These are phyloP conservation scores for Rhagologus leucostigma DNA, from an alignment of 2,113 vertebrate genomes.

Conservation along the genomic window DNA sequence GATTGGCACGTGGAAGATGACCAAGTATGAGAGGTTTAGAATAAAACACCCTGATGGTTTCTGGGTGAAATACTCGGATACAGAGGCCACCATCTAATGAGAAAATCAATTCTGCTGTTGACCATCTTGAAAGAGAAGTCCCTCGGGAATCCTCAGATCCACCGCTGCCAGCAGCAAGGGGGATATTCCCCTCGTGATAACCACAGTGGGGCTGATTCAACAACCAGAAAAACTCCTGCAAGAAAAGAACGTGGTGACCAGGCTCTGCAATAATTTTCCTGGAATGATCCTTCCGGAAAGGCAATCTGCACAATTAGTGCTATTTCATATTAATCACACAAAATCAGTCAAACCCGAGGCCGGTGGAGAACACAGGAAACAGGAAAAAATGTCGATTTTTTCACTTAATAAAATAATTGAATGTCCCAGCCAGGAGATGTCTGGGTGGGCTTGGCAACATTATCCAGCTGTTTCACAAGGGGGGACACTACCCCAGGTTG, in stretches of 20 bases:
- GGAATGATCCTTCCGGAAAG: neutral
- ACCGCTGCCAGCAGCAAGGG: fast-evolving
- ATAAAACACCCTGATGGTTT: neutral
- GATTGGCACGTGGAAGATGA: neutral
- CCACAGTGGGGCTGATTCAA: neutral
- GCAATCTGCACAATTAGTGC: slow-evolving; percentile 7
- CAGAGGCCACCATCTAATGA: neutral
- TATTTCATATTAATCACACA: neutral
- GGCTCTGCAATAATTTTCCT: neutral
- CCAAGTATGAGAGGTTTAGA: fast-evolving
- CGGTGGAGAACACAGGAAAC: neutral
- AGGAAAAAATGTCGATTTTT: neutral
- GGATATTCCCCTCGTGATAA: neutral
- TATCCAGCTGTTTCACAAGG: neutral
- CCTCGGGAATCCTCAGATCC: fast-evolving
- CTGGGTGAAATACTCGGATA: fast-evolving
- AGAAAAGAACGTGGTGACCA: neutral
- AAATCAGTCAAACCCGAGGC: neutral
- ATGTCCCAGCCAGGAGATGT: neutral
- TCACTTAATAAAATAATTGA: neutral
- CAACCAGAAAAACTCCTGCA: neutral
- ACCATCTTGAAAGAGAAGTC: neutral
- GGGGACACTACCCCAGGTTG: neutral
- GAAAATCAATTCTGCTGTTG: neutral
- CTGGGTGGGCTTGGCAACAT: neutral